Evolutionary conservation across 2,888 invertebrate genomes (phyloP).

Genomic region (Deroplatys truncata): DNA sequence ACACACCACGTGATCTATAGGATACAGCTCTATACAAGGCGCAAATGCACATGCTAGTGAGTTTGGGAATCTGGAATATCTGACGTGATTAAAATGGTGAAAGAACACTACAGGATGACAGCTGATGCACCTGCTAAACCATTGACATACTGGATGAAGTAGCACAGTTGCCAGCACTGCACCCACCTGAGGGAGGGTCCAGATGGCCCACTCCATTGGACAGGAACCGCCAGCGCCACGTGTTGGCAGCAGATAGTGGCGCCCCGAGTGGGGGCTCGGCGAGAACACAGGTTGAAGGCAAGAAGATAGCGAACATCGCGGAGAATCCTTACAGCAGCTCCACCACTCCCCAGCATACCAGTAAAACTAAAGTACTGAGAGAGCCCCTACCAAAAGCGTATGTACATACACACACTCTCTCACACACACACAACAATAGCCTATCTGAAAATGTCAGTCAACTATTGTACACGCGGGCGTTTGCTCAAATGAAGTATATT

Average conservation of each 20-base stretch:
- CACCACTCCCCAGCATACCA: conserved; percentile 17
- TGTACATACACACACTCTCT: not conserved
- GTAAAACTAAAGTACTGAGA: conserved; percentile 27
- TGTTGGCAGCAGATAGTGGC: not conserved
- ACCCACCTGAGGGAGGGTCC: not conserved
- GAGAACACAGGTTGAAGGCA: conserved; percentile 5
- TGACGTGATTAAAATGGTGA: no score
- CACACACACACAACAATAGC: conserved; percentile 23
- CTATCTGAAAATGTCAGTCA: conserved; percentile 31
- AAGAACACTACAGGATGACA: no score
- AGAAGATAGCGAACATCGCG: not conserved
- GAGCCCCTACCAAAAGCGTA: conserved; percentile 12
- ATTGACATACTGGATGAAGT: not conserved
- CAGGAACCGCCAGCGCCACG: not conserved
- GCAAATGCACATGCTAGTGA: no score
- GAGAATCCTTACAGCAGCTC: not conserved
- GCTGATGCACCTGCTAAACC: no score
- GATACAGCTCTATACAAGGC: not conserved
- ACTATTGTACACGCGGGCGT: conserved; percentile 29
- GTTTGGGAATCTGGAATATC: no score
- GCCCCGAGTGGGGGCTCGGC: not conserved
- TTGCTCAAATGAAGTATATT: conserved; percentile 31
- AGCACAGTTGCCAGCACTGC: not conserved
- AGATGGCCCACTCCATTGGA: not conserved
- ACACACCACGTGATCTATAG: not conserved